A percentile compares a stretch with the other conserved stretches of the same genome.
Evolutionary conservation across 2,888 invertebrate species (phyloP).

Genomic region (Torymus auratus): DNA sequence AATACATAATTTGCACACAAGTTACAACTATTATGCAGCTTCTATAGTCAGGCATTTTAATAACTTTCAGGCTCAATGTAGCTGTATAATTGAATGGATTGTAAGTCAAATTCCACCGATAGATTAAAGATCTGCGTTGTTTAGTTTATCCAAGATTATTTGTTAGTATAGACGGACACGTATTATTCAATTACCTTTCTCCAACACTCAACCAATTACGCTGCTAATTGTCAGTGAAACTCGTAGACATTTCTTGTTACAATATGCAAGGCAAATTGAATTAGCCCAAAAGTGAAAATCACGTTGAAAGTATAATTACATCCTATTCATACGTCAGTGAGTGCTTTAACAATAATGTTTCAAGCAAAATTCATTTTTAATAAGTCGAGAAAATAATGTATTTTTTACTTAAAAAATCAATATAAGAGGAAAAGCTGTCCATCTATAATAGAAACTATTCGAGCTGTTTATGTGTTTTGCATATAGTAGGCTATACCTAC

Average conservation of each 20-base stretch:
- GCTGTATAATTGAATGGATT: constrained; percentile 38
- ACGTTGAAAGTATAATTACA: too few relatives aligned
- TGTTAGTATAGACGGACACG: neutral
- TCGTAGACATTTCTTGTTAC: neutral
- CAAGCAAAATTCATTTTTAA: too few relatives aligned
- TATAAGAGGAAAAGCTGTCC: too few relatives aligned
- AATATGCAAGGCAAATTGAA: neutral
- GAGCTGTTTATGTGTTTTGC: too few relatives aligned
- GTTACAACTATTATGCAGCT: constrained; percentile 36
- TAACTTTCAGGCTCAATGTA: constrained; percentile 34
- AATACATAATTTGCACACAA: constrained; percentile 55
- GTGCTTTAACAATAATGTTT: too few relatives aligned
- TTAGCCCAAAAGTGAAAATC: neutral
- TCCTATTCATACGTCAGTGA: too few relatives aligned
- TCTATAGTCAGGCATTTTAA: constrained; percentile 51
- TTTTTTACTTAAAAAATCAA: too few relatives aligned
- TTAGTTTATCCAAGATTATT: constrained; percentile 43
- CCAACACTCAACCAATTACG: constrained; percentile 2
- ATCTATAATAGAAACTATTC: too few relatives aligned
- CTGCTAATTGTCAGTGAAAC: constrained; percentile 37
- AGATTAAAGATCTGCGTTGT: constrained; percentile 32
- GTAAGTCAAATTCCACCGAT: constrained; percentile 38
- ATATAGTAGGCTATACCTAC: too few relatives aligned
- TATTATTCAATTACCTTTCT: constrained; percentile 40
- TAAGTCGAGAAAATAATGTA: too few relatives aligned